Percentiles rank a stretch among this genome's conserved stretches.
Evolutionary conservation across 2,797 vertebrate species (phyloP).

Genomic region (Smutsia gigantea): DNA sequence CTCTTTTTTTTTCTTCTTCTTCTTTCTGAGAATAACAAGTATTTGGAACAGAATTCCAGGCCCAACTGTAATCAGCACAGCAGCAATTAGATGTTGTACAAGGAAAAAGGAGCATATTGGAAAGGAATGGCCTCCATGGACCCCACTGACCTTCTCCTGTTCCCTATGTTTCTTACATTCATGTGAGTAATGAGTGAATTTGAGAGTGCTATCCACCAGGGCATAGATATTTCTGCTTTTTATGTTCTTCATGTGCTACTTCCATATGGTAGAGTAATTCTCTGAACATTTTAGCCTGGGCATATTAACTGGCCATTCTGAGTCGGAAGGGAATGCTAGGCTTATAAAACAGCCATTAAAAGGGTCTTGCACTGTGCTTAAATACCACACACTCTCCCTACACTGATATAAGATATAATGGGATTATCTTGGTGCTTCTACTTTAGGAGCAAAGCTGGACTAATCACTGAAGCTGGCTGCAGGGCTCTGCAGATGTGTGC

Average conservation of each 20-base stretch:
- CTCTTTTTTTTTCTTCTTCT: neutral
- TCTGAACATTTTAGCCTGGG: neutral
- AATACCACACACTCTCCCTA: neutral
- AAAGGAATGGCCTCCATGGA: neutral
- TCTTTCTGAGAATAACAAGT: constrained; percentile 40
- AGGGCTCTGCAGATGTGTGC: neutral
- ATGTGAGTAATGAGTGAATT: constrained; percentile 13
- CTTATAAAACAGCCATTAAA: constrained; percentile 18
- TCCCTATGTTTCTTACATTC: neutral
- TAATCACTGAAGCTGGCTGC: neutral
- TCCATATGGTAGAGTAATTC: constrained; percentile 53
- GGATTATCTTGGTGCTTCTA: neutral
- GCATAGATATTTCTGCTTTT: neutral
- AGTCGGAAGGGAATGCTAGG: constrained; percentile 40
- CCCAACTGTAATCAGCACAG: constrained; percentile 37
- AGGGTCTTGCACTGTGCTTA: neutral
- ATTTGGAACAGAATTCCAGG: constrained; percentile 55
- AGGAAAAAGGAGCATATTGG: constrained; percentile 24
- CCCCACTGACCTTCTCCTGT: constrained; percentile 31
- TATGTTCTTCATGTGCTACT: constrained; percentile 56
- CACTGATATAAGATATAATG: neutral
- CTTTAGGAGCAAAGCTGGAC: neutral
- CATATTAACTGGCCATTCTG: constrained; percentile 35
- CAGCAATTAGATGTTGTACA: constrained; percentile 51
- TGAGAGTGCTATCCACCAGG: neutral